Evolutionary conservation across 2,888 invertebrate genomes (phyloP), one percentile per base, ranked within the genome.

Genomic region (Alsophila aescularia): DNA sequence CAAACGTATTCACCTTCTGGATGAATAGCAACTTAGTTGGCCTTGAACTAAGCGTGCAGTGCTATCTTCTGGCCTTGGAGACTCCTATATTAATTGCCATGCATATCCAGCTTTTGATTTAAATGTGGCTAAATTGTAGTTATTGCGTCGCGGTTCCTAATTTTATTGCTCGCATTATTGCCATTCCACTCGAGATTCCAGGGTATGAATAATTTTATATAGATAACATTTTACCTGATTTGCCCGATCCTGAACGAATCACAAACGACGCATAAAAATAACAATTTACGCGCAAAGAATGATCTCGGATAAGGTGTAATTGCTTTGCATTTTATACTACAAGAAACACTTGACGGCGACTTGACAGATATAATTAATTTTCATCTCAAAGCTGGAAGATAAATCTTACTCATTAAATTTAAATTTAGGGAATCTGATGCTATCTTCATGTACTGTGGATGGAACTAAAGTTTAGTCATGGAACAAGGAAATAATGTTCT

Each of bases 91-190:
- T 36, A 55, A 21, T 53, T 48, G 48, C 44, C 35, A 42, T 37
- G 40, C 34, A 47, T 53, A 53, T 54, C 40, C 61, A 50, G 29
- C 61, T 62, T 47, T 52, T 67, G 50, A 56, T 56, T 44, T 45
- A 47, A 50, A 56, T 47, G 29, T 31, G 34, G 36, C 50, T 21
- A 42, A 56, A 56, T 45, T 69, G 60, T 65, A 59, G 64, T 71
- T 72, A 78, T 79, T 67, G 68, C 75, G 77, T 76, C 73, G 69
- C 79, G 79, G 71, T 77, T 35, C 53, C 58, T 74, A 73, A 80
- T 77, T 78, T 77, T 74, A 75, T 77, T 70, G 68, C 66, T 64
- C 44, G 47, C 59, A 67, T 71, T 70, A 73, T 67, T 69, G 64
- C 57, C 63, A 52, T 57, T 53, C 40, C 50, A 54, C 60, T 54